Percentiles rank a stretch among this genome's conserved stretches.
phyloP scores from a whole-genome alignment of 2,797 vertebrate species.

The Sternotherus odoratus region DNA sequence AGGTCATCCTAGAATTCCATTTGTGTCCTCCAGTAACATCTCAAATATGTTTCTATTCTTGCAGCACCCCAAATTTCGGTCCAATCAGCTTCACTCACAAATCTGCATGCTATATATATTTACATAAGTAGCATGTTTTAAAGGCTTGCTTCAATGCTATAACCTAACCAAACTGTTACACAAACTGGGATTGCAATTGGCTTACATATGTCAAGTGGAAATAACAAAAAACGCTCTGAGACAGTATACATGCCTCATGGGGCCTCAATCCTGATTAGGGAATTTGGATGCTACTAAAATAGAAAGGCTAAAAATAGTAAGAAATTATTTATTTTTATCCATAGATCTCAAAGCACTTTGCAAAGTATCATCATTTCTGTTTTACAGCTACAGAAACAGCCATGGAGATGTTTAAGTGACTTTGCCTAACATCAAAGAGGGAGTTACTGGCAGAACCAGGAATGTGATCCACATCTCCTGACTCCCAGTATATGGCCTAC shows the following conservation, averaged over 20 bases:
- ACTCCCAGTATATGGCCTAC: not conserved
- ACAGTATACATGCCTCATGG: accelerated
- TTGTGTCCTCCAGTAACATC: not conserved
- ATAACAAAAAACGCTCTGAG: slow-evolving; percentile 5
- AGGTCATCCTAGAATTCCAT: not conserved
- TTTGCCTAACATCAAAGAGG: not conserved
- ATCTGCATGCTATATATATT: not conserved
- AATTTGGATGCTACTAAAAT: not conserved
- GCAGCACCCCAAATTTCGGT: not conserved
- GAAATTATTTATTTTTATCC: slow-evolving; percentile 20
- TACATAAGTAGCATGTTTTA: not conserved
- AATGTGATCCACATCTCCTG: slow-evolving; percentile 34
- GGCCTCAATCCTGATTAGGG: not conserved
- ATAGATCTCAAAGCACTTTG: slow-evolving; percentile 43
- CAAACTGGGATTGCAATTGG: not conserved
- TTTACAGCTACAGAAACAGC: slow-evolving; percentile 42
- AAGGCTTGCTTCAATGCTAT: not conserved
- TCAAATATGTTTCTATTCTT: not conserved
- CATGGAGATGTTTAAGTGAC: slow-evolving; percentile 57
- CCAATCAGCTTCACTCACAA: not conserved
- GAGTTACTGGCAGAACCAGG: slow-evolving; percentile 28
- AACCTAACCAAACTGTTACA: not conserved
- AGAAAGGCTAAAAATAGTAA: not conserved
- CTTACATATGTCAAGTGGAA: not conserved
- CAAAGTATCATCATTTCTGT: slow-evolving; percentile 41